A percentile compares a stretch with the other conserved stretches of the same genome.
phyloP scores from a whole-genome alignment of 2,113 vertebrate genomes.

The Todiramphus chloris region DNA sequence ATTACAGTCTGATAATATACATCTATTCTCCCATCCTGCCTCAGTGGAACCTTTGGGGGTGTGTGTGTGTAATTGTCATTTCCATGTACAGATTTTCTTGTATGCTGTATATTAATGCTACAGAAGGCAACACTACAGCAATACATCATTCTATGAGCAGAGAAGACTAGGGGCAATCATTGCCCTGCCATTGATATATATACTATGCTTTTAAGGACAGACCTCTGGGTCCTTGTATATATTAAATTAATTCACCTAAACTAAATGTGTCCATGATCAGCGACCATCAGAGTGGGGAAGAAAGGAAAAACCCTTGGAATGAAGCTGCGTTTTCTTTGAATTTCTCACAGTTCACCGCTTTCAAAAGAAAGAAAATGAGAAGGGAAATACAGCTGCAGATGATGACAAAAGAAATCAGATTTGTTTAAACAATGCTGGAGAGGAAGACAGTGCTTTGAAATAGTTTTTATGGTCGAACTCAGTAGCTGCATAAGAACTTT shows the following conservation, averaged over 20 bases:
- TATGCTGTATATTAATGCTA: neutral
- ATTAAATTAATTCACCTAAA: neutral
- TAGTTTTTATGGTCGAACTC: neutral
- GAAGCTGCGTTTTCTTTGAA: neutral
- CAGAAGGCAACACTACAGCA: neutral
- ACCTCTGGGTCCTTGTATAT: neutral
- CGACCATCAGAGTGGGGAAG: neutral
- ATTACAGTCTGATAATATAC: neutral
- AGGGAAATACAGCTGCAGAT: constrained; percentile 18
- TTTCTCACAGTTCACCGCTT: neutral
- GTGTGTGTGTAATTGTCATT: neutral
- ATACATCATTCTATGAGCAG: neutral
- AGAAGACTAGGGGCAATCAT: rapidly evolving
- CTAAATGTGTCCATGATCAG: neutral
- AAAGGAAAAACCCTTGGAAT: neutral
- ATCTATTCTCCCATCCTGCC: neutral
- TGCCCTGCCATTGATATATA: neutral
- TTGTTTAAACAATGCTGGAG: constrained; percentile 9
- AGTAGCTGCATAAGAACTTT: neutral
- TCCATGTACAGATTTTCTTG: neutral
- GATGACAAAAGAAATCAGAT: neutral
- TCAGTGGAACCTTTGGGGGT: neutral
- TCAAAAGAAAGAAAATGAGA: neutral
- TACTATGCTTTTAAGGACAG: neutral
- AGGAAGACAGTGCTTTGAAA: neutral